These are phyloP conservation scores for Hybognathus amarus DNA, from an alignment of 2,797 vertebrate species.

Conservation along the genomic window DNA sequence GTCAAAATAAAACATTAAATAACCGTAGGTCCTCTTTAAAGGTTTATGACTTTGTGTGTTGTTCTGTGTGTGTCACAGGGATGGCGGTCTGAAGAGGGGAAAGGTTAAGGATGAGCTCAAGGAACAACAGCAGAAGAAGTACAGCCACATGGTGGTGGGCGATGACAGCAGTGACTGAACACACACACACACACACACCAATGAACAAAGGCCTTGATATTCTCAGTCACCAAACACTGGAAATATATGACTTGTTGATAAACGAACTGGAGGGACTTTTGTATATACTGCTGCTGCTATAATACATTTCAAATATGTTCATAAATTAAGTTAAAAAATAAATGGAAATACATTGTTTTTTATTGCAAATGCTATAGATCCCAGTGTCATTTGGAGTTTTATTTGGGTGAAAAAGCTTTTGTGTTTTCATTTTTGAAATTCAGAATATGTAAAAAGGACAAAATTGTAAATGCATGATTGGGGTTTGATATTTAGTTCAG, in stretches of 20 bases:
- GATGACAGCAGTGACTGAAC: conserved; percentile 74
- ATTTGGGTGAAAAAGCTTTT: neutral
- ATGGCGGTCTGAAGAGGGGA: conserved; percentile 91
- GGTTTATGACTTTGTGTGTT: conserved; percentile 10
- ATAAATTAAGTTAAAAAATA: neutral
- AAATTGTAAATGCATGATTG: neutral
- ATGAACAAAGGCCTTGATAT: neutral
- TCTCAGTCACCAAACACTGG: neutral
- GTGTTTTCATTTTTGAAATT: neutral
- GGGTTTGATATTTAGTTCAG: neutral
- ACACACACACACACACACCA: conserved; percentile 26
- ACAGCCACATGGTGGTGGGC: conserved; percentile 93
- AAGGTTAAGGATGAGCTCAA: conserved; percentile 92
- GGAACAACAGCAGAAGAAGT: conserved; percentile 94
- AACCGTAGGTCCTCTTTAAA: neutral
- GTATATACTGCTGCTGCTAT: conserved; percentile 8
- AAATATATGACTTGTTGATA: neutral
- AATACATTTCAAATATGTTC: neutral
- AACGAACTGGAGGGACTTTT: neutral
- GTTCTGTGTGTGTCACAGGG: conserved; percentile 76
- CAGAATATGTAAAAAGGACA: neutral
- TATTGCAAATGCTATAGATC: neutral
- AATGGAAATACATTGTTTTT: neutral
- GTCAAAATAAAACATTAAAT: too few relatives aligned
- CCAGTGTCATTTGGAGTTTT: neutral